phyloP scores from a whole-genome alignment of 92 coral and sea anemone genomes.

The Porites cylindrica region DNA sequence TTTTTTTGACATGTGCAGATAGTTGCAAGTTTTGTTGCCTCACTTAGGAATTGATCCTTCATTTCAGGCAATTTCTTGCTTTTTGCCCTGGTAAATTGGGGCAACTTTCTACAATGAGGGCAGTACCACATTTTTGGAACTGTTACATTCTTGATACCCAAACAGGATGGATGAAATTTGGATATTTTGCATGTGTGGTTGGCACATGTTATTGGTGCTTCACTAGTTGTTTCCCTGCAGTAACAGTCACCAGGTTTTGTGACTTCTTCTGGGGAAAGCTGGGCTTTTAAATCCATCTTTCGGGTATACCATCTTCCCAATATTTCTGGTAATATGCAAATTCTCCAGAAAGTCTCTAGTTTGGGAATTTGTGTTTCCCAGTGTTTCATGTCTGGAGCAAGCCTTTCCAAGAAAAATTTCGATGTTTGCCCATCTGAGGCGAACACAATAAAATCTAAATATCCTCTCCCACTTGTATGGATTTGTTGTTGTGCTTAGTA shows the following conservation, averaged over 20 bases:
- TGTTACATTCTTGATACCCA: conserved; percentile 26
- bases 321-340: conserved; percentile 52
- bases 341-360: conserved; percentile 56
- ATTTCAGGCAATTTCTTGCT: not conserved
- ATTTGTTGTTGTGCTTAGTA: too few relatives aligned
- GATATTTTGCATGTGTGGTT: conserved; percentile 30
- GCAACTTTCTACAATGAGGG: conserved; percentile 51
- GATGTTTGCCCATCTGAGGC: conserved; percentile 23
- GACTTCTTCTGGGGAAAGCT: conserved; percentile 12
- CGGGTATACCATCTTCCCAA: conserved; percentile 58
- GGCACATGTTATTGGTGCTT: conserved; percentile 10
- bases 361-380: conserved; percentile 41
- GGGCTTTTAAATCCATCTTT: conserved; percentile 48
- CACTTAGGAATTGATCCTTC: conserved; percentile 8
- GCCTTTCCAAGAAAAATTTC: conserved; percentile 25
- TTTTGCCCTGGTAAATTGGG: conserved; percentile 40
- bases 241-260: conserved; percentile 25
- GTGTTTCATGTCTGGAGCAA: conserved; percentile 27
- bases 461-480: too few relatives aligned
- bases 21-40: conserved; percentile 18
- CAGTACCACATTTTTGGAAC: conserved; percentile 46
- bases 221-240: conserved; percentile 38
- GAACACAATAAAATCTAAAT: not conserved
- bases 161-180: conserved; percentile 40
- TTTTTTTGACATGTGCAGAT: conserved; percentile 31